Percentiles rank a stretch among this genome's conserved stretches.
Evolutionary conservation across 2,797 vertebrate species (phyloP).

Genomic region (Choloepus didactylus): DNA sequence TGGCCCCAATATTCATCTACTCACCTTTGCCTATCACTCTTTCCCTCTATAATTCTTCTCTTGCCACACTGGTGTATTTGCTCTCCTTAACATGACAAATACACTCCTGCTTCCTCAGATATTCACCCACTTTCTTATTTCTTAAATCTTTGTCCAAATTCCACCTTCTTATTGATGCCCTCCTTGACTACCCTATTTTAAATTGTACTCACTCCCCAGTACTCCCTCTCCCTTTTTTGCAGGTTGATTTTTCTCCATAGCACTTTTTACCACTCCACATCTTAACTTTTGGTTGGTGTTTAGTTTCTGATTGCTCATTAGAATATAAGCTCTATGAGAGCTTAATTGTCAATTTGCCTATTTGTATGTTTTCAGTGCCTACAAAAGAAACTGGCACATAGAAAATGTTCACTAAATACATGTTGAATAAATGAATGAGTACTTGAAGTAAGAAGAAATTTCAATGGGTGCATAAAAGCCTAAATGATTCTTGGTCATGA

Average conservation of each 20-base stretch:
- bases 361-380: neutral
- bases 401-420: neutral
- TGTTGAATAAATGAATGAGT: neutral
- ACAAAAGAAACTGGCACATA: neutral
- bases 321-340: neutral
- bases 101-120: neutral
- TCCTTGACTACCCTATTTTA: neutral
- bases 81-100: neutral
- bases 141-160: constrained; percentile 34
- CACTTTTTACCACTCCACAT: neutral
- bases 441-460: neutral
- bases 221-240: neutral
- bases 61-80: neutral
- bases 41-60: neutral
- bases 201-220: neutral
- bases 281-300: neutral
- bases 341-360: neutral
- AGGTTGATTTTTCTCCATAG: neutral
- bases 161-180: neutral
- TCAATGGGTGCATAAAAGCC: neutral
- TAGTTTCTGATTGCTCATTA: neutral
- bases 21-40: neutral
- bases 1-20: neutral
- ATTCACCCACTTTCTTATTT: neutral
- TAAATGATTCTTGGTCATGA: neutral